Evolutionary conservation across 2,888 invertebrate species (phyloP).

Genomic region (Napeogenes sylphis): DNA sequence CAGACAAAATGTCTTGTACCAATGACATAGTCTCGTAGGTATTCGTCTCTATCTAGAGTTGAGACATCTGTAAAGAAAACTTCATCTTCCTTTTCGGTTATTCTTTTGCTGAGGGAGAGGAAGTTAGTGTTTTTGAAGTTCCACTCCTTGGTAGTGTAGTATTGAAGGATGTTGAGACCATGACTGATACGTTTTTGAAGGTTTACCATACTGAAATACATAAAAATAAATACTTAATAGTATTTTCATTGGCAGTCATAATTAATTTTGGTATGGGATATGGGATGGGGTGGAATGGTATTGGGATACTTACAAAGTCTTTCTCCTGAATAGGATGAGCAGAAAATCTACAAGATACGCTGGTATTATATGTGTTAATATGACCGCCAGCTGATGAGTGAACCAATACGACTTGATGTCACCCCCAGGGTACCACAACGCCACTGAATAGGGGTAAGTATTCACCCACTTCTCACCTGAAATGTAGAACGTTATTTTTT

Average conservation of each 20-base stretch:
- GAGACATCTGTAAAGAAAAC: slow-evolving; percentile 77
- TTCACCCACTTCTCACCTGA: slow-evolving; percentile 77
- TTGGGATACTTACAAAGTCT: slow-evolving; percentile 83
- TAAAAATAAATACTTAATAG: no score
- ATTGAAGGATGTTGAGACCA: slow-evolving; percentile 83
- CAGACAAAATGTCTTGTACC: slow-evolving; percentile 89
- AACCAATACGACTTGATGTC: slow-evolving; percentile 82
- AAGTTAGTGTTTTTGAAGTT: slow-evolving; percentile 82
- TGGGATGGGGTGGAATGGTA: not conserved
- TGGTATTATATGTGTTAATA: slow-evolving; percentile 85
- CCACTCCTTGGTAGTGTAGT: slow-evolving; percentile 91
- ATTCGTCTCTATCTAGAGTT: slow-evolving; percentile 48
- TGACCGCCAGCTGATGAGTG: slow-evolving; percentile 80
- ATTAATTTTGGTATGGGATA: no score
- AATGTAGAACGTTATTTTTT: slow-evolving; percentile 11
- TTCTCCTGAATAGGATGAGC: slow-evolving; percentile 81
- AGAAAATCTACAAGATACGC: slow-evolving; percentile 86
- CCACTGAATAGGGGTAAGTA: slow-evolving; percentile 84
- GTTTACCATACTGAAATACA: slow-evolving; percentile 76
- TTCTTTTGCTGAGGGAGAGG: slow-evolving; percentile 67
- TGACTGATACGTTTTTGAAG: slow-evolving; percentile 80
- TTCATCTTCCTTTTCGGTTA: slow-evolving; percentile 77
- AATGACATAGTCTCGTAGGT: slow-evolving; percentile 79
- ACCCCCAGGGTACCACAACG: slow-evolving; percentile 88
- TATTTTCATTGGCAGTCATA: not conserved